These are phyloP conservation scores for Tortricodes alternella DNA, from an alignment of 2,888 invertebrate genomes.

Conservation along the genomic window DNA sequence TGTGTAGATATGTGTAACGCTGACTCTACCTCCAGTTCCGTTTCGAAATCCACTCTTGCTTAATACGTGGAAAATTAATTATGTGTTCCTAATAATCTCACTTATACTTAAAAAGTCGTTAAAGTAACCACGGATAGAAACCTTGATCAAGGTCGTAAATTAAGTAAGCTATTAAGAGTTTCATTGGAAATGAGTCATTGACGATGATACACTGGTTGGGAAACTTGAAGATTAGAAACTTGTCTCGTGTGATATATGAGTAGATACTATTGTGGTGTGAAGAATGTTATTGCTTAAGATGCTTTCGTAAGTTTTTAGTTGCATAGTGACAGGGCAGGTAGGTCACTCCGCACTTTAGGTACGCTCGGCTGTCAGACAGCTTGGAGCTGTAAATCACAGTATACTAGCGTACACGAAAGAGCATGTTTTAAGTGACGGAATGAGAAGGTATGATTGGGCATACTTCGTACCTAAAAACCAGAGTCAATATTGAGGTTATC, in stretches of 20 bases:
- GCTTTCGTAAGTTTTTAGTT: conserved; percentile 1
- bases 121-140: conserved; percentile 49
- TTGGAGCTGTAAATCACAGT: too few species aligned
- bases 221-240: conserved; percentile 18
- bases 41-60: conserved; percentile 4
- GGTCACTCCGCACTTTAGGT: too few species aligned
- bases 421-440: too few species aligned
- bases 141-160: conserved; percentile 57
- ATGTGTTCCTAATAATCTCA: conserved; percentile 12
- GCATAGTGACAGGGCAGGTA: too few species aligned
- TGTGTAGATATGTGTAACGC: too few species aligned
- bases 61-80: conserved; percentile 26
- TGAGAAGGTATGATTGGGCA: too few species aligned
- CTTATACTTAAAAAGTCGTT: conserved; percentile 44
- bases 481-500: too few species aligned
- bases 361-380: too few species aligned
- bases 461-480: too few species aligned
- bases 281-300: conserved; percentile 5
- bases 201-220: conserved; percentile 7
- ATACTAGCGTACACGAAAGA: too few species aligned
- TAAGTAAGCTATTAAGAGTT: conserved; percentile 47
- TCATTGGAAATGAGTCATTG: conserved; percentile 40
- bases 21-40: too few species aligned
- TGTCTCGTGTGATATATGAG: conserved; percentile 21
- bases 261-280: conserved; percentile 5